Base-by-base conservation (phyloP, 2,797 vertebrate genomes). In the Florisuga fusca region DNA sequence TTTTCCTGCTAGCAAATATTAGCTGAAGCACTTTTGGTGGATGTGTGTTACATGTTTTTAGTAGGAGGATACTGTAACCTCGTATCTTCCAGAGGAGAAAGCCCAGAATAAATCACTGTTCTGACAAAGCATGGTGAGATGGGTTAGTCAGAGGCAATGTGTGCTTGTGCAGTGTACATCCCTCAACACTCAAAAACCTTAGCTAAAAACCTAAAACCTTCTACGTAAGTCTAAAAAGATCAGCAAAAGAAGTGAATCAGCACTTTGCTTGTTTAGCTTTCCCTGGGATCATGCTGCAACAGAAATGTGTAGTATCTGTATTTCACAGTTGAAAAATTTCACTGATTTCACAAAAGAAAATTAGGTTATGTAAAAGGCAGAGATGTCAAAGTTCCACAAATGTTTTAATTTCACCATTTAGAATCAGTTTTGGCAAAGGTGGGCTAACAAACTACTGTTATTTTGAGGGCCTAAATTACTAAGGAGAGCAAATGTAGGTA, bases 1-100 rank as follows among this genome's bases (percentile, higher is more conserved):
- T 66, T 90, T 69, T n/a, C 80, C 62, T 93, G 58, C 62, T 75
- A 63, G 69, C 17, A 87, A 84, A 62, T 77, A 87, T 53, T 84
- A 92, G 71, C 41, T n/a, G 45, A 71, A 83, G 34, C 17, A 34
- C 41, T 89, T 92, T 34, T 59, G 20, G 15, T 59, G 54, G 31
- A 82, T 72, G 84, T 93, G 18, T 83, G 22, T 74, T 61, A 46
- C 45, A 36, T 21, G 11, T 50, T 89, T 50, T 71, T 31, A 72
- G 61, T 6, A 51, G 25, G 67, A 87, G 18, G 16, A 72, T 29
- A 46, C 31, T 57, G 27, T 31, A 84, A 75, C 23, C 31, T 84
- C 25, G 43, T 34, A 15, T 63, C 33, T 87, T 76, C 22, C 36
- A 71, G 41, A 72, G 16, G 31, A 81, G 58, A 76, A 77, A 81